Evolutionary conservation across 1,140 invertebrate species (phyloP).

Genomic region (Temnothorax curvispinosus): DNA sequence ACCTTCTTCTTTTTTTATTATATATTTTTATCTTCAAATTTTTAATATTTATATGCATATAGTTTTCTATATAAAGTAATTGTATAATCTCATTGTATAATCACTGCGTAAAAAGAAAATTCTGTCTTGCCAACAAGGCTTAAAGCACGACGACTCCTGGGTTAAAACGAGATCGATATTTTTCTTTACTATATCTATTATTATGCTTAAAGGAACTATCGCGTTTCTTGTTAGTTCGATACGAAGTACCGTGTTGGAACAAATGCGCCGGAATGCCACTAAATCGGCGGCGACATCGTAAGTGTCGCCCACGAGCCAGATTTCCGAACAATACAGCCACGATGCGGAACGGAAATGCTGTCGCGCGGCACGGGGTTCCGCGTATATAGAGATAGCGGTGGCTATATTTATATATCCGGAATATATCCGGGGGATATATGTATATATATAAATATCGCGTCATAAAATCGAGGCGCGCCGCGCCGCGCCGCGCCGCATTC

Average conservation of each 20-base stretch:
- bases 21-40: slow-evolving; percentile 4
- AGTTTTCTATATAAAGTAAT: not conserved
- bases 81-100: not conserved
- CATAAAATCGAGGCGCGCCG: slow-evolving; percentile 72
- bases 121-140: not conserved
- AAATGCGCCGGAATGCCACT: slow-evolving; percentile 1
- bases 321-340: slow-evolving; percentile 54
- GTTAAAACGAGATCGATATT: not conserved
- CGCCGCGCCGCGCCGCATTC: slow-evolving; percentile 47
- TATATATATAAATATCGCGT: slow-evolving; percentile 61
- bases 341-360: slow-evolving; percentile 62
- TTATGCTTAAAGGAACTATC: not conserved
- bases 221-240: slow-evolving; percentile 23
- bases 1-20: not conserved
- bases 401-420: slow-evolving; percentile 67
- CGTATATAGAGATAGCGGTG: slow-evolving; percentile 40
- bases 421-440: slow-evolving; percentile 53
- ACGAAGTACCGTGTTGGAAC: not conserved
- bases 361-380: slow-evolving; percentile 33
- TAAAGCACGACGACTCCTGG: not conserved
- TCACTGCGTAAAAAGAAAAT: not conserved
- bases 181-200: not conserved
- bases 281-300: slow-evolving; percentile 39
- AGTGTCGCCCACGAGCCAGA: slow-evolving; percentile 55
- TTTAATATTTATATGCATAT: not conserved